Percentiles rank a stretch among this genome's conserved stretches.
phyloP scores from a whole-genome alignment of 1,140 invertebrate species.

The Lepidurus packardi region DNA sequence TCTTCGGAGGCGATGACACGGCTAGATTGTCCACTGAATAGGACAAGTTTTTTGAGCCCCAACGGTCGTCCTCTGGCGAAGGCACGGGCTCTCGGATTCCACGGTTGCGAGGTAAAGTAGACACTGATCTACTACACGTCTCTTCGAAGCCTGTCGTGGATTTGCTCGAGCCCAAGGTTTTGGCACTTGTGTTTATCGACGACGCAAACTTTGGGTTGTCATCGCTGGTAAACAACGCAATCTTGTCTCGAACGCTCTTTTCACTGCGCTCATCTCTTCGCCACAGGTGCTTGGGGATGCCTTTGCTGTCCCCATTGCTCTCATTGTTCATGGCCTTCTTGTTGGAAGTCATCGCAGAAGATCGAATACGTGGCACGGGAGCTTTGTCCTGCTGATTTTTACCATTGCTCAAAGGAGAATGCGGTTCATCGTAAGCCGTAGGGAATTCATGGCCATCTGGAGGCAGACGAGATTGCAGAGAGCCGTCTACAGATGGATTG shows the following conservation, averaged over 20 bases:
- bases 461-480: constrained; percentile 59
- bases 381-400: constrained; percentile 23
- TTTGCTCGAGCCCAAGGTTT: neutral
- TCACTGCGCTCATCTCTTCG: constrained; percentile 61
- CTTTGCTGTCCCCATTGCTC: constrained; percentile 36
- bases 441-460: constrained; percentile 84
- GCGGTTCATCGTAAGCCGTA: constrained; percentile 36
- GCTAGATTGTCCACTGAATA: constrained; percentile 29
- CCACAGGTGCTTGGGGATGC: neutral
- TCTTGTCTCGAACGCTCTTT: constrained; percentile 74
- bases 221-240: constrained; percentile 71
- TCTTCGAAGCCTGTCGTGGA: neutral
- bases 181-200: neutral
- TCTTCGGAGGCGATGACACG: neutral
- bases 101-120: neutral
- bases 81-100: neutral
- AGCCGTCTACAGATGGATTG: constrained; percentile 35
- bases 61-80: neutral
- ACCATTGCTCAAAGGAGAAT: constrained; percentile 33
- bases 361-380: constrained; percentile 29
- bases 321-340: constrained; percentile 14
- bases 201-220: constrained; percentile 33
- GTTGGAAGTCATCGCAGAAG: neutral
- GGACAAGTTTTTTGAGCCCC: constrained; percentile 13
- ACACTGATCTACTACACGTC: constrained; percentile 1